Evolutionary conservation across 2,113 vertebrate genomes (phyloP).

Genomic region (Stictonetta naevosa): DNA sequence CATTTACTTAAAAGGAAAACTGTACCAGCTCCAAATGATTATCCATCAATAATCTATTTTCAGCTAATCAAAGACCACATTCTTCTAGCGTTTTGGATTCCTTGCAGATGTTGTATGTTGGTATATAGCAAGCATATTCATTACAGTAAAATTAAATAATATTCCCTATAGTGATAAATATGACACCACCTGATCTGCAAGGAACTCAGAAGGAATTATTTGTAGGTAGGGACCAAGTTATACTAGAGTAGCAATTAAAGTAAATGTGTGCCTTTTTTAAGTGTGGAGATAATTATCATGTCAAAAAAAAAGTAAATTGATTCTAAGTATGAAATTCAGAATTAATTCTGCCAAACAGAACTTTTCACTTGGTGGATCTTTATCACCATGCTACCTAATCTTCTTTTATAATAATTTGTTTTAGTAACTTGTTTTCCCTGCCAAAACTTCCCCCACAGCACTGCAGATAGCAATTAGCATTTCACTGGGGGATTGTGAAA

Average conservation of each 20-base stretch:
- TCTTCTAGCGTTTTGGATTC: not conserved
- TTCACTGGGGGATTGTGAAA: not conserved
- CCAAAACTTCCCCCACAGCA: not conserved
- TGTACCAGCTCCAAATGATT: slow-evolving; percentile 1
- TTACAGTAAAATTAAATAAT: not conserved
- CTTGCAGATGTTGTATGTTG: not conserved
- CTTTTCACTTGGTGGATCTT: not conserved
- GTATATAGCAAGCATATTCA: not conserved
- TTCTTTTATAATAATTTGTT: not conserved
- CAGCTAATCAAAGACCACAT: not conserved
- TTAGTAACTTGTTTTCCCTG: not conserved
- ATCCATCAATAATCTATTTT: not conserved
- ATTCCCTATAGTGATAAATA: not conserved
- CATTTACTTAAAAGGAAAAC: slow-evolving; percentile 19
- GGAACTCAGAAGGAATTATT: not conserved
- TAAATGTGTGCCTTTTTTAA: not conserved
- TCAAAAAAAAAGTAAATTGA: not conserved
- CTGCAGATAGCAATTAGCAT: not conserved
- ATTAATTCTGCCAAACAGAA: not conserved
- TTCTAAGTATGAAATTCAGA: not conserved
- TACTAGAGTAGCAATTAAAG: not conserved
- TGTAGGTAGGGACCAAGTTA: not conserved
- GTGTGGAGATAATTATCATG: not conserved
- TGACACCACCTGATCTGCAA: not conserved
- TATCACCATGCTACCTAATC: not conserved